phyloP scores from a whole-genome alignment of 64 coral and sea anemone species.

The Platygyra sinensis region DNA sequence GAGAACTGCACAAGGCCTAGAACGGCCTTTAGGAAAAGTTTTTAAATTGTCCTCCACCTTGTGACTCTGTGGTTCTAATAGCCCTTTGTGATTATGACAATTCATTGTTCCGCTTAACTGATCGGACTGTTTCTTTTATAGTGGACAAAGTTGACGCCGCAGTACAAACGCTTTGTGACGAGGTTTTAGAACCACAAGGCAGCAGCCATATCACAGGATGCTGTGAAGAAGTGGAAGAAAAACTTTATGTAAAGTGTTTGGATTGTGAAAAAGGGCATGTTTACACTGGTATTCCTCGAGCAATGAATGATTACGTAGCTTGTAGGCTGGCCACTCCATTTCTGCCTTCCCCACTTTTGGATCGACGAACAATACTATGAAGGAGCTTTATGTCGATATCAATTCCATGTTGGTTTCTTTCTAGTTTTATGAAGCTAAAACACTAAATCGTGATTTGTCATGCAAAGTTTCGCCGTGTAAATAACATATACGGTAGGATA shows the following conservation, averaged over 20 bases:
- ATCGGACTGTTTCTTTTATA: not conserved
- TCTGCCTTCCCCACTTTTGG: constrained; percentile 46
- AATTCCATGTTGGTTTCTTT: no score
- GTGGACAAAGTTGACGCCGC: constrained; percentile 26
- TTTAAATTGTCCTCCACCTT: no score
- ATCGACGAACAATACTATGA: constrained; percentile 30
- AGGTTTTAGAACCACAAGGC: not conserved
- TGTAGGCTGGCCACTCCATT: constrained; percentile 63
- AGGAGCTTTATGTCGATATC: no score
- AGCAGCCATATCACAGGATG: no score
- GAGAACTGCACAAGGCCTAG: no score
- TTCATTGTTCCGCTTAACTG: not conserved
- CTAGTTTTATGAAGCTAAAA: no score
- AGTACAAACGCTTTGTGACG: not conserved
- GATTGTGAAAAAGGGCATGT: constrained; percentile 12
- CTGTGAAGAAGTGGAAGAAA: not conserved
- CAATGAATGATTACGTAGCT: constrained; percentile 59
- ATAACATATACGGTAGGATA: no score
- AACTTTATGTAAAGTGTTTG: not conserved
- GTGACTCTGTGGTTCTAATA: no score
- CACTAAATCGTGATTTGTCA: no score
- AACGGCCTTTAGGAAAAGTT: no score
- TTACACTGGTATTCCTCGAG: constrained; percentile 20
- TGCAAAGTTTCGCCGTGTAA: no score
- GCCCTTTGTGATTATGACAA: not conserved